Evolutionary conservation across 2,888 invertebrate genomes (phyloP), one percentile per base, ranked within the genome.

Genomic region (Sisyra nigra): DNA sequence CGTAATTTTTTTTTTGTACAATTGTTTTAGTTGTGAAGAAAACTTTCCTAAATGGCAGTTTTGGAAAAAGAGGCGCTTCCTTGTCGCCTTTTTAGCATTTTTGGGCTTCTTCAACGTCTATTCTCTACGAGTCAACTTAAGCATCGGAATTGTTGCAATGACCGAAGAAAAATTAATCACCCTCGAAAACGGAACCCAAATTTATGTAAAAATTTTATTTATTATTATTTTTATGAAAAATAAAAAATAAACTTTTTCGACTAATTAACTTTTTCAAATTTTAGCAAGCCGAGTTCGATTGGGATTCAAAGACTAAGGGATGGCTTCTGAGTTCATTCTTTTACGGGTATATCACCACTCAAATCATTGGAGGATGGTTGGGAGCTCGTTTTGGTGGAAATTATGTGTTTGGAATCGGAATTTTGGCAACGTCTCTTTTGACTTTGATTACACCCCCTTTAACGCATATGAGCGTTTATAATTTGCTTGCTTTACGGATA

Each of bases 101-200:
- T 74, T 86, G 49, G 87, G 87, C 4, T 86, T 87, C 62, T 84
- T 86, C 67, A 83, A 84, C 53, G 78, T 83, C 2, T 88, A 87
- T 59, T 76, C 85, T 3, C 63, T 88, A 46, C 68, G 88, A 33
- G 89, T 89, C 4, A 92, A 91, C 65, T 69, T 94, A 49, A 91
- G 89, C 49, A 85, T 94, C 11, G 92, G 89, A 3, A 85, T 94
- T 50, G 89, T 94, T 35, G 88, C 89, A 48, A 94, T 94, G 93
- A 87, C 83, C 0, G 76, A 80, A 53, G 72, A 78, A 17, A 66
- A 72, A 46, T 74, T 71, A 39, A 69, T 71, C 3, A 63, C 65
- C 33, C 63, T 74, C 44, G 72, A 68, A 1, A 73, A 78, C 51
- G 83, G 82, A n/a, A 75, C 72, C 1, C 56, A 69, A 37, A 65